These are phyloP conservation scores for Hylaeus anthracinus DNA, from an alignment of 1,140 invertebrate genomes.

Conservation along the genomic window DNA sequence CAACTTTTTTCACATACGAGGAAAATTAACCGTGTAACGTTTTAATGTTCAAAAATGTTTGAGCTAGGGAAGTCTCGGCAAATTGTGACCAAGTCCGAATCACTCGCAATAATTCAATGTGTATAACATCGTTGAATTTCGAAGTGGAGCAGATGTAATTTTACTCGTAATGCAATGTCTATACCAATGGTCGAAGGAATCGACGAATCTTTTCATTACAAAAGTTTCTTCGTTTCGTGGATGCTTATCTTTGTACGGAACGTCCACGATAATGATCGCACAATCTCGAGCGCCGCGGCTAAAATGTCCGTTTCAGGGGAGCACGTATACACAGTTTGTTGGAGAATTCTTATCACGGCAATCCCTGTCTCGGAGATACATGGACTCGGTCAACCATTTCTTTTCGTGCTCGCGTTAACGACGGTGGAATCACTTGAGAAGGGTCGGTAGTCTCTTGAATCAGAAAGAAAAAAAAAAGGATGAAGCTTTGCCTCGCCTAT, in stretches of 20 bases:
- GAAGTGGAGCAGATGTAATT: background rate
- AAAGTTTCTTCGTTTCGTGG: background rate
- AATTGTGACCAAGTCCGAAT: background rate
- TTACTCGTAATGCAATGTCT: background rate
- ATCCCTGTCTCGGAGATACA: constrained; percentile 14
- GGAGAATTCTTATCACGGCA: constrained; percentile 8
- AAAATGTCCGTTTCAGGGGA: constrained; percentile 16
- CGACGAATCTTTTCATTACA: background rate
- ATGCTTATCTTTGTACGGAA: background rate
- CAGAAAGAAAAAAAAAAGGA: constrained; percentile 68
- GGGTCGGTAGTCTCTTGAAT: constrained; percentile 74
- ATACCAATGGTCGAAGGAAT: too few species aligned
- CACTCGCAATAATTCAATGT: background rate
- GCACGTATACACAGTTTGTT: constrained; percentile 15
- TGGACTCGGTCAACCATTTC: background rate
- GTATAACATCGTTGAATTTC: background rate
- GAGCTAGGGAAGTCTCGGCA: too few species aligned
- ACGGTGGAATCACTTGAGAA: constrained; percentile 42
- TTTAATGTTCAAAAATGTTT: too few species aligned
- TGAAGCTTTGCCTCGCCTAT: constrained; percentile 80
- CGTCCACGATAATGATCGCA: background rate
- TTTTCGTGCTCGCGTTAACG: constrained; percentile 25
- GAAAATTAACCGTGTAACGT: too few species aligned
- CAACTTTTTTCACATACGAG: too few species aligned
- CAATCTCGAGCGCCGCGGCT: background rate